A percentile compares a stretch with the other conserved stretches of the same genome.
phyloP scores from a whole-genome alignment of 2,113 vertebrate species.

The Oreocharis arfaki region DNA sequence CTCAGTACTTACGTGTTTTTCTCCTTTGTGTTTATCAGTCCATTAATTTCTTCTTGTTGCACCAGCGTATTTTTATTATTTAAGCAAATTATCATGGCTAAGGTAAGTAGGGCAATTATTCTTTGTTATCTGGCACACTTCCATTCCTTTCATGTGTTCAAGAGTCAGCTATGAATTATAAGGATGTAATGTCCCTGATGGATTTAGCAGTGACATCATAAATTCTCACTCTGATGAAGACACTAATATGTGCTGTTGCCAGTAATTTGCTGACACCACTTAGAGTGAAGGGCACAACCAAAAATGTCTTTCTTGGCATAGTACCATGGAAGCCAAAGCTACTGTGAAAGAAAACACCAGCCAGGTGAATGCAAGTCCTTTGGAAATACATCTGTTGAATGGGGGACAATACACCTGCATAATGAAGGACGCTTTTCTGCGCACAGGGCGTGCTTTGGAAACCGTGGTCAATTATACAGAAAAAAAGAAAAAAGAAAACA shows the following conservation, averaged over 20 bases:
- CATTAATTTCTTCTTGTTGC: conserved; percentile 2
- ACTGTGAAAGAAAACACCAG: conserved; percentile 43
- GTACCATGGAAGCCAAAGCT: conserved; percentile 32
- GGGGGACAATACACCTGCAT: neutral
- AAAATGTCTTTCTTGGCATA: conserved; percentile 52
- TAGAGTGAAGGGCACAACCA: conserved; percentile 40
- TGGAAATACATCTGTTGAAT: neutral
- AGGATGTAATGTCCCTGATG: conserved; percentile 17
- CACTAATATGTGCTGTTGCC: neutral
- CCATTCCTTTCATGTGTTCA: conserved; percentile 46
- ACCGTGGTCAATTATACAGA: neutral
- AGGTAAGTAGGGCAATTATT: conserved; percentile 43
- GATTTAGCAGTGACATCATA: conserved; percentile 51
- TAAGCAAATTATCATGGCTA: conserved; percentile 30
- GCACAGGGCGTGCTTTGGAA: rapidly evolving
- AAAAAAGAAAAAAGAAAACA: neutral
- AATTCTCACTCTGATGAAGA: conserved; percentile 49
- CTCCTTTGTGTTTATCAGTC: neutral
- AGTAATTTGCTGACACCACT: conserved; percentile 51
- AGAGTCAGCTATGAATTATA: conserved; percentile 41
- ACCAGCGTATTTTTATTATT: conserved; percentile 15
- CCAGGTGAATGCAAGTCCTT: conserved; percentile 2
- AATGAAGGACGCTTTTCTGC: neutral
- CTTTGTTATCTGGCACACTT: conserved; percentile 15
- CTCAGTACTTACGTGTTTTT: neutral